Evolutionary conservation across 1,140 invertebrate genomes (phyloP).

Genomic region (Sipha flava): DNA sequence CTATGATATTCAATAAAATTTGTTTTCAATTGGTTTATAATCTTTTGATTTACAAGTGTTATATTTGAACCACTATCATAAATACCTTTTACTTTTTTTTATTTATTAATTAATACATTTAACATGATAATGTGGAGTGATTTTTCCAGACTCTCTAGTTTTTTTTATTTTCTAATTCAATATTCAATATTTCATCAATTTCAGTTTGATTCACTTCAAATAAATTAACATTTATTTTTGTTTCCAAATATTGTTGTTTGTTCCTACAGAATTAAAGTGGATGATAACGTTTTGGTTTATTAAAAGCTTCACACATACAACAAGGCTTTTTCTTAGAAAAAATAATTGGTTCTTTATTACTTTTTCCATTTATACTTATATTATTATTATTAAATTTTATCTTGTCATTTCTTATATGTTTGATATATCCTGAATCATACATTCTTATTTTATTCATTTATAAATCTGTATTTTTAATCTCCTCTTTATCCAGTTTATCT

Average conservation of each 20-base stretch:
- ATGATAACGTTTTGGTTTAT: background rate
- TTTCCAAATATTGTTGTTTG: background rate
- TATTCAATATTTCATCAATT: background rate
- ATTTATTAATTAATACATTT: background rate
- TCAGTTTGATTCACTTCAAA: background rate
- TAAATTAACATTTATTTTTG: background rate
- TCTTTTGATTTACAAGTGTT: background rate
- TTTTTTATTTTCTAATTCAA: background rate
- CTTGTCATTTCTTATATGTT: background rate
- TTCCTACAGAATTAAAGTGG: background rate
- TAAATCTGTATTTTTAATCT: background rate
- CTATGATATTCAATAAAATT: background rate
- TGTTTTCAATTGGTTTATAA: background rate
- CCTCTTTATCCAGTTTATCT: background rate
- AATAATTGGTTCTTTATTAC: background rate
- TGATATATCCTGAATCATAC: background rate
- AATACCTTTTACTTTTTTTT: background rate
- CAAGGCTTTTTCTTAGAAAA: background rate
- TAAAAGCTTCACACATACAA: background rate
- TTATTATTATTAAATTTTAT: background rate
- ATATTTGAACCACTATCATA: background rate
- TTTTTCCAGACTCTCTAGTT: background rate
- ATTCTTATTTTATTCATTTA: background rate
- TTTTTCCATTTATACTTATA: background rate
- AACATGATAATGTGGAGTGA: background rate